Conservation (phyloP, 2,113 vertebrate species). For the Mus musculus region GRCm39 chr3:30715001-30715500, state of each 20-base stretch:
- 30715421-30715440: neutral
- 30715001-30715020: too few species aligned
- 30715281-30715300: too few species aligned
- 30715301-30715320: too few species aligned
- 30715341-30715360: too few species aligned
- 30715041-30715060: neutral
- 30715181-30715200: neutral
- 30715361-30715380: too few species aligned
- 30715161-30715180: neutral
- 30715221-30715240: neutral
- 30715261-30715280: neutral
- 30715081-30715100: neutral
- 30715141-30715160: neutral
- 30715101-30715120: neutral
- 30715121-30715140: neutral
- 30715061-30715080: neutral
- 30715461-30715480: neutral
- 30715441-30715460: neutral
- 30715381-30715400: too few species aligned
- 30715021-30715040: too few species aligned
- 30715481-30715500: neutral
- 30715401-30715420: too few species aligned
- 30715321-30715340: too few species aligned
- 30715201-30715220: neutral
- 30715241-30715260: neutral